Evolutionary conservation across 2,113 vertebrate genomes (phyloP), one percentile per base, ranked within the genome.

Genomic region (Laticauda colubrina): DNA sequence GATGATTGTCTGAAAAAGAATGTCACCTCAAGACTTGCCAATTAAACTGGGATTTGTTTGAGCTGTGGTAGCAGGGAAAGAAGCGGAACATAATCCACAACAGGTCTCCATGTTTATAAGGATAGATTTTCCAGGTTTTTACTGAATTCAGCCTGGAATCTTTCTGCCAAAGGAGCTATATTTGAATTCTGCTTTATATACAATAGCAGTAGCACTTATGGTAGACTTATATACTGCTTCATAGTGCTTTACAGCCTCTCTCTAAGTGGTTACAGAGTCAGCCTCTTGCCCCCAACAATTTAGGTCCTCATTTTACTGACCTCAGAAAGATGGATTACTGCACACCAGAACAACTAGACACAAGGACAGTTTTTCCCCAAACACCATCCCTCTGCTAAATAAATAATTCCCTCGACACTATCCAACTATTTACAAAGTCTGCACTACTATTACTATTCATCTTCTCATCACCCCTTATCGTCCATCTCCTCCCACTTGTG

Each of bases 21-120:
- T 20, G 69, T 39, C 3, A 12, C 53, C 89, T 57, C 39, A 6
- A 89, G 88, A 0, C 0, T 88, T 94, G 85, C 24, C 39, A 94
- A 94, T 95, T 95, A 92, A 90, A 92, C 10, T 45, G 1, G 2
- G 53, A 85, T 94, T 94, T 95, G 43, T 48, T 29, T 43, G 54
- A 89, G 91, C 14, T 34, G 5, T 1, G 87, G 39, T 69, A 15
- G 29, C 4, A 29, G 5, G 29, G n/a, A n/a, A 34, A 69, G 15
- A 29, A 69, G 64, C 12, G 15, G 29, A 15, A 69, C 5, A 18
- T 18, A 18, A 34, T 69, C 29, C 14, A 69, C 14, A 34, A 34
- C 2, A 1, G 64, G 15, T 69, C 64, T 69, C 29, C 29, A n/a
- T n/a, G 26, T n/a, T n/a, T n/a, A n/a, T 29, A 64, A 64, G 11